Percentiles rank a stretch among this genome's conserved stretches.
Evolutionary conservation across 2,888 invertebrate species (phyloP).

Genomic region (Drosophila vallismaia): DNA sequence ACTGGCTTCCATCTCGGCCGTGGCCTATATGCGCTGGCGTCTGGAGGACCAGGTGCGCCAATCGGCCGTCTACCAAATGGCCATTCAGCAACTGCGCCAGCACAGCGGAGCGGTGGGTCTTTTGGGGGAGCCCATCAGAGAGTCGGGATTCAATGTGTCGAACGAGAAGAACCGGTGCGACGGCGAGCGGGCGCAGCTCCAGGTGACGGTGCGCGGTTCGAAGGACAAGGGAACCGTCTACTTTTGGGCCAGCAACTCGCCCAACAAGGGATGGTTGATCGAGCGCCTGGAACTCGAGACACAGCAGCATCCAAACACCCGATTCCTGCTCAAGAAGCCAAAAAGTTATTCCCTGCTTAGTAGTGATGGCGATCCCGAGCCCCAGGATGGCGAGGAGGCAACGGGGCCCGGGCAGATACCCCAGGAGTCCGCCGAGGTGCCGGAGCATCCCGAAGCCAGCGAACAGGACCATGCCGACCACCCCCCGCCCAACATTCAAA

Average conservation of each 20-base stretch:
- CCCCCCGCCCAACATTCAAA: slow-evolving; percentile 3
- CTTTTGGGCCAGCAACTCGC: slow-evolving; percentile 86
- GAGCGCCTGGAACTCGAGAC: slow-evolving; percentile 87
- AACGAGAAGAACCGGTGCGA: slow-evolving; percentile 85
- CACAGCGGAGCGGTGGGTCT: slow-evolving; percentile 85
- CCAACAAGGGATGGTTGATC: slow-evolving; percentile 86
- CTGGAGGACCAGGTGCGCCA: slow-evolving; percentile 86
- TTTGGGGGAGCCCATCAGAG: slow-evolving; percentile 90
- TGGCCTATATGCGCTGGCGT: slow-evolving; percentile 83
- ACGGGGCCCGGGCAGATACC: neutral
- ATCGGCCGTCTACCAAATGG: slow-evolving; percentile 87
- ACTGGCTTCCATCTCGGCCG: slow-evolving; percentile 83
- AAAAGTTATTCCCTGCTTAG: neutral
- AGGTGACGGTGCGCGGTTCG: slow-evolving; percentile 88
- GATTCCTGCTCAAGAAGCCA: slow-evolving; percentile 85
- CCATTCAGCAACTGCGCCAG: slow-evolving; percentile 86
- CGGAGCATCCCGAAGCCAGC: neutral
- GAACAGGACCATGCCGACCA: neutral
- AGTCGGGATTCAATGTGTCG: slow-evolving; percentile 86
- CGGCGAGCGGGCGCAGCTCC: slow-evolving; percentile 86
- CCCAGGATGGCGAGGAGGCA: neutral
- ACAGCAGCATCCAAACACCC: slow-evolving; percentile 86
- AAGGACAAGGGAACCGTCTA: slow-evolving; percentile 86
- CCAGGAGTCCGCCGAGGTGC: neutral
- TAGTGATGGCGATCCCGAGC: neutral